These are phyloP conservation scores for Agrotis ipsilon DNA, from an alignment of 2,888 invertebrate species.

Conservation along the genomic window DNA sequence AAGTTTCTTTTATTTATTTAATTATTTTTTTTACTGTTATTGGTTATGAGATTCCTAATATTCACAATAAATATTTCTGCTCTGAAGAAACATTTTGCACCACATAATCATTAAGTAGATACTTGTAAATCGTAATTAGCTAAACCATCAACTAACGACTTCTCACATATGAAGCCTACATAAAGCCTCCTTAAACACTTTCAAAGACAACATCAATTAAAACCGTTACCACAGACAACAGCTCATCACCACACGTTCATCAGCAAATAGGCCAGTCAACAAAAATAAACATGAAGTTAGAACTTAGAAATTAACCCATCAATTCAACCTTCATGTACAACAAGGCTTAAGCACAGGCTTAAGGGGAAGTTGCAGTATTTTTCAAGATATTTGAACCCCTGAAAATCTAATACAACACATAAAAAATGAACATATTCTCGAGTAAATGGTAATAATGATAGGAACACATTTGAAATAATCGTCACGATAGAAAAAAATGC, in stretches of 20 bases:
- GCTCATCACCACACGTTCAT: constrained; percentile 46
- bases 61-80: too few relatives aligned
- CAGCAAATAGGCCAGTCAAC: constrained; percentile 35
- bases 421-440: too few relatives aligned
- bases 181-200: constrained; percentile 17
- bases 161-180: neutral
- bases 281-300: constrained; percentile 46
- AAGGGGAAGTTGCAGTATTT: too few relatives aligned
- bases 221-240: constrained; percentile 26
- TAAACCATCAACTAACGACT: neutral
- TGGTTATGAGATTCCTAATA: too few relatives aligned
- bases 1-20: too few relatives aligned
- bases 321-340: constrained; percentile 53
- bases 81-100: too few relatives aligned
- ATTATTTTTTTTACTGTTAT: neutral
- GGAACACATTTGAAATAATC: too few relatives aligned
- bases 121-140: too few relatives aligned
- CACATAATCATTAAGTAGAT: neutral
- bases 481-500: too few relatives aligned
- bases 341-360: constrained; percentile 37
- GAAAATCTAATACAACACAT: too few relatives aligned
- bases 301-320: constrained; percentile 57
- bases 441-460: too few relatives aligned
- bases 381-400: too few relatives aligned
- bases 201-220: constrained; percentile 47